Base-by-base conservation (phyloP, 2,888 invertebrate genomes). In the Myopa testacea region DNA sequence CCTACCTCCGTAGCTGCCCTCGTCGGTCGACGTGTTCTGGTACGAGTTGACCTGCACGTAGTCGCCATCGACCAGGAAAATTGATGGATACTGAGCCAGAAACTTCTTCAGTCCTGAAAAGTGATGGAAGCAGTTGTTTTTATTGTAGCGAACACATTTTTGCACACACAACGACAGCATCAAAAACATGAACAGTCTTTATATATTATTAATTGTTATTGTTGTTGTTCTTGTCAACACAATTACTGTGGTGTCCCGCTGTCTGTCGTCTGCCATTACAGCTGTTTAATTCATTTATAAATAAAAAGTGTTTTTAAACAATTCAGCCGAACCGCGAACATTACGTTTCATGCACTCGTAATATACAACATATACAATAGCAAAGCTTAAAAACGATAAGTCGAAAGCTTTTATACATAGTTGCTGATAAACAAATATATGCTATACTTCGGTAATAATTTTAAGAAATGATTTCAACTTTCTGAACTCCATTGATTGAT, bases 31-130 rank as follows among this genome's bases (percentile, higher is more conserved):
- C 83, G 91, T 89, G 87, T 92, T 91, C 90, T 94, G 94, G 90
- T 94, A 95, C 84, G 94, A 93, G 90, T 95, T 95, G 85, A 95
- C 93, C 89, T 94, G 93, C 82, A 96, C 96, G 90, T 95, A 94
- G 90, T 98, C 98, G 83, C 96, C 98, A 88, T 97, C 96, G 86
- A 99, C 95, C 84, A 94, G 93, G 92, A 99, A 99, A 86, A 99
- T 92, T 81, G 97, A 95, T 84, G 99, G 99, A 92, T 98, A 98
- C 89, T 98, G 97, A 77, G 94, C 92, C 86, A 99, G 93, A 91
- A 99, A 99, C 90, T 98, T 98, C 90, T 97, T 97, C 79, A 99
- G 92, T 78, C 99, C 97, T 90, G 83, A 73, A 82, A 82, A 19
- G 65, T 34, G 37, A 55, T 12, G 16, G n/a, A 70, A 5, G 52